These are phyloP conservation scores for Urocitellus parryii DNA, from an alignment of 2,113 vertebrate genomes.

Conservation along the genomic window DNA sequence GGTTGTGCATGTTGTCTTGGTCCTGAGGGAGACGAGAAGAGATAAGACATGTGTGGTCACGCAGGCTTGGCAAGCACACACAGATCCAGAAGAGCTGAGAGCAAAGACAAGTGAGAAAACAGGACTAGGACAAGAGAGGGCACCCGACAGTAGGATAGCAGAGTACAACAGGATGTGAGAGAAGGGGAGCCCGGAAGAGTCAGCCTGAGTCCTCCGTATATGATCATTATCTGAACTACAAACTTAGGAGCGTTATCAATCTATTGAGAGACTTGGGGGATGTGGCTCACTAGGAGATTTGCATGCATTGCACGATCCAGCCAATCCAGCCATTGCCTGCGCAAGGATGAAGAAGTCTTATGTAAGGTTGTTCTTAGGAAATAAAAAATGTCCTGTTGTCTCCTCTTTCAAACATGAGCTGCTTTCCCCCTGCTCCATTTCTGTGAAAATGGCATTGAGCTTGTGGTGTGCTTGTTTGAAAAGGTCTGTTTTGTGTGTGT, in stretches of 20 bases:
- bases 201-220: background rate
- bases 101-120: background rate
- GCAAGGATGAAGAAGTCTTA: background rate
- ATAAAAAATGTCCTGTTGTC: background rate
- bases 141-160: background rate
- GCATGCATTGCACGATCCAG: background rate
- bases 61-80: background rate
- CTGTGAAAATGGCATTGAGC: slow-evolving; percentile 29
- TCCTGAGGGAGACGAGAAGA: background rate
- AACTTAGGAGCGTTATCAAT: background rate
- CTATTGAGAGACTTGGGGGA: background rate
- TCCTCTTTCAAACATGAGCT: background rate
- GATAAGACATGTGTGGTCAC: background rate
- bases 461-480: background rate
- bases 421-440: background rate
- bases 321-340: background rate
- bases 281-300: background rate
- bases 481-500: background rate
- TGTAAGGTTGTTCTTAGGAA: background rate
- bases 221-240: background rate
- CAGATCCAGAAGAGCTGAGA: background rate
- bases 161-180: background rate
- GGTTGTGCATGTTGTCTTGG: background rate
- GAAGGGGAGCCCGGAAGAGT: background rate
- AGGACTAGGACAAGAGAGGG: background rate